A percentile compares a stretch with the other conserved stretches of the same genome.
Evolutionary conservation across 2,888 invertebrate genomes (phyloP).

Genomic region (Mayetiola destructor): DNA sequence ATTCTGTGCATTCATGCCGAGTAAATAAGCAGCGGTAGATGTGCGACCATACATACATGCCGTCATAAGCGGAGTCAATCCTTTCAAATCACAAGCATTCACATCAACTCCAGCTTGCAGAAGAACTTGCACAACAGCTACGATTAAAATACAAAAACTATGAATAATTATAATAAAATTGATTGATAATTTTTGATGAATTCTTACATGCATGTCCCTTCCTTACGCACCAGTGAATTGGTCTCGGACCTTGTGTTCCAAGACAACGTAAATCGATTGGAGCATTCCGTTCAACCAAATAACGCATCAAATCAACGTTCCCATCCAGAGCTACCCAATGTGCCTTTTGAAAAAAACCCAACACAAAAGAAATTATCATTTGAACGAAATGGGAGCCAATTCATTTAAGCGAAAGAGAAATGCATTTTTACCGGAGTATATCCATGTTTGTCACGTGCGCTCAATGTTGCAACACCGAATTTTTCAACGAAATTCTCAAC

Average conservation of each 20-base stretch:
- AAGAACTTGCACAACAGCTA: constrained; percentile 66
- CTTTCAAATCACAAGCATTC: constrained; percentile 80
- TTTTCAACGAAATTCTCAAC: constrained; percentile 74
- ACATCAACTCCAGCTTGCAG: constrained; percentile 73
- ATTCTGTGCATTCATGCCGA: constrained; percentile 79
- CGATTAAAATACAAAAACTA: neutral
- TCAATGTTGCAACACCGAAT: constrained; percentile 59
- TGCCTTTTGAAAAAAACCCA: constrained; percentile 21
- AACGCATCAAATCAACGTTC: constrained; percentile 77
- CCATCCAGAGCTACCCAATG: constrained; percentile 50
- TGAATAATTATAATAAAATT: too few relatives aligned
- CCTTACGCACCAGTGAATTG: constrained; percentile 88
- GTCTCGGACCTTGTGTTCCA: constrained; percentile 77
- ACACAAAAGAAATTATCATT: neutral
- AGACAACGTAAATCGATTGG: constrained; percentile 75
- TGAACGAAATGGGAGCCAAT: constrained; percentile 60
- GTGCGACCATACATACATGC: constrained; percentile 88
- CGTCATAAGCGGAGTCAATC: constrained; percentile 77
- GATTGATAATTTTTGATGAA: too few relatives aligned
- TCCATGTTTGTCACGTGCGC: constrained; percentile 77
- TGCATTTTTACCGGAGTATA: constrained; percentile 85
- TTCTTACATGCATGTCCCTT: constrained; percentile 59
- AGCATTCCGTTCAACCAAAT: constrained; percentile 66
- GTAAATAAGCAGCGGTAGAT: constrained; percentile 74
- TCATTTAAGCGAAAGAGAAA: too few relatives aligned